A percentile compares a stretch with the other conserved stretches of the same genome.
Evolutionary conservation across 2,113 vertebrate species (phyloP).

Genomic region (Arizona elegans): DNA sequence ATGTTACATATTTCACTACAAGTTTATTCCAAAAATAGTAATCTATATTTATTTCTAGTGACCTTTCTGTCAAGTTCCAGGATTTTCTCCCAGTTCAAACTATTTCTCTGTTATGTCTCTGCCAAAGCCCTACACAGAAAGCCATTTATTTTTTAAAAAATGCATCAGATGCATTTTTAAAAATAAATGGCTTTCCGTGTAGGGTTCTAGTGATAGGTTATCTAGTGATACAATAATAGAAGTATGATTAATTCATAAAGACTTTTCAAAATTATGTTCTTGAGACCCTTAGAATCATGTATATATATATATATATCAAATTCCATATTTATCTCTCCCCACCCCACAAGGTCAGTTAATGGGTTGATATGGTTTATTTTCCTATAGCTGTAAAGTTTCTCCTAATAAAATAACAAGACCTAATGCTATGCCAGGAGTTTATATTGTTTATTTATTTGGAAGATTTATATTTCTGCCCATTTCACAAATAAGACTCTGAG

Average conservation of each 20-base stretch:
- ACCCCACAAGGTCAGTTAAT: constrained; percentile 57
- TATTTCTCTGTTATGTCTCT: background rate
- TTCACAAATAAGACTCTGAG: background rate
- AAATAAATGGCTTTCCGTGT: too few species aligned
- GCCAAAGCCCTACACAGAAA: background rate
- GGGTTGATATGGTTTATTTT: constrained; percentile 6
- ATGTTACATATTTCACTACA: background rate
- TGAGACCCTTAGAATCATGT: constrained; percentile 41
- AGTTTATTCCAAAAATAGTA: background rate
- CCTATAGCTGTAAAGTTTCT: constrained; percentile 14
- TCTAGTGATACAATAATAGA: background rate
- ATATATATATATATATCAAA: constrained; percentile 27
- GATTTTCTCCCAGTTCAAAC: background rate
- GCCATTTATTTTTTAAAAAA: background rate
- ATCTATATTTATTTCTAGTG: background rate
- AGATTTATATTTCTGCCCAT: background rate
- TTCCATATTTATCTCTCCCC: constrained; percentile 46
- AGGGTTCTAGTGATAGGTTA: background rate
- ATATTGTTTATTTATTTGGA: background rate
- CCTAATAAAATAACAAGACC: background rate
- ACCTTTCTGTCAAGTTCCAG: background rate
- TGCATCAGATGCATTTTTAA: background rate
- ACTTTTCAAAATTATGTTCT: constrained; percentile 50
- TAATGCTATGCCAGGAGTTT: background rate
- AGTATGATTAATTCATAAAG: background rate